Evolutionary conservation across 2,888 invertebrate genomes (phyloP).

Genomic region (Antheraea yamamai): DNA sequence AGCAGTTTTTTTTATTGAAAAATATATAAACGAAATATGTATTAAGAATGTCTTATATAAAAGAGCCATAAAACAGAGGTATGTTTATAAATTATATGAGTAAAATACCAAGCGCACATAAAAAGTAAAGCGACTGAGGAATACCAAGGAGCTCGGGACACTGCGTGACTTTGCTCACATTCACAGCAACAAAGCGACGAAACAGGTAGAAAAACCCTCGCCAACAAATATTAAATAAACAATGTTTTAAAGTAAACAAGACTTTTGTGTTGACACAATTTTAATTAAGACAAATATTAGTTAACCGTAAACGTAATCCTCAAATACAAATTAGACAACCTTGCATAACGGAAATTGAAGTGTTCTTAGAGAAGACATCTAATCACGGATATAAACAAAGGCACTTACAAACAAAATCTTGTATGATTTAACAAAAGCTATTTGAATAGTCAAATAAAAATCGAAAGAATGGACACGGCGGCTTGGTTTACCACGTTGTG

Average conservation of each 20-base stretch:
- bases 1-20: not conserved
- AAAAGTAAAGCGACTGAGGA: constrained; percentile 52
- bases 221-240: constrained; percentile 60
- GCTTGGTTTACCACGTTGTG: constrained; percentile 45
- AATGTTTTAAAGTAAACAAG: constrained; percentile 57
- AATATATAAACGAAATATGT: not conserved
- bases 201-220: constrained; percentile 69
- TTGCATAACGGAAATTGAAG: constrained; percentile 49
- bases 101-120: constrained; percentile 50
- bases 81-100: constrained; percentile 37
- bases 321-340: constrained; percentile 49
- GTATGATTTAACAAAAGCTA: constrained; percentile 47
- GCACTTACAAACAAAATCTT: constrained; percentile 41
- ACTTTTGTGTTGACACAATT: constrained; percentile 53
- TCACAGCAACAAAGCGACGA: constrained; percentile 60
- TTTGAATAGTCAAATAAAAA: constrained; percentile 45
- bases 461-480: constrained; percentile 41
- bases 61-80: constrained; percentile 27
- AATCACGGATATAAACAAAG: constrained; percentile 50
- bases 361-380: constrained; percentile 45
- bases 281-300: constrained; percentile 64
- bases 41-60: constrained; percentile 13
- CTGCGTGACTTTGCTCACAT: constrained; percentile 71
- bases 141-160: constrained; percentile 58
- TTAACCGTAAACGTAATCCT: constrained; percentile 37